A percentile compares a stretch with the other conserved stretches of the same genome.
phyloP scores from a whole-genome alignment of 2,888 invertebrate species.

The Automeris io region DNA sequence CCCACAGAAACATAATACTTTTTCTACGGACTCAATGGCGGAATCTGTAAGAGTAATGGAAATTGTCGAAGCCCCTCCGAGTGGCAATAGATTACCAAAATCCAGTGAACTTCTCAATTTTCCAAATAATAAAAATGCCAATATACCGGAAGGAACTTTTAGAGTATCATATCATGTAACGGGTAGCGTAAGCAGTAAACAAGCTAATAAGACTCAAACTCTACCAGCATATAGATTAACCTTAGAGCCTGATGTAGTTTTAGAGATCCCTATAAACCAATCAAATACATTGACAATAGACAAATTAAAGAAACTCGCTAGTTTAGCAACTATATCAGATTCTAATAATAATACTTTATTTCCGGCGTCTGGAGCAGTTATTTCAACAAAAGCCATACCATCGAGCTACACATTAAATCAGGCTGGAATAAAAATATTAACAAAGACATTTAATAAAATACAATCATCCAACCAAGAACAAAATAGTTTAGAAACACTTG shows the following conservation, averaged over 20 bases:
- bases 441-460: slow-evolving; percentile 79
- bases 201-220: slow-evolving; percentile 61
- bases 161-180: slow-evolving; percentile 69
- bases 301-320: slow-evolving; percentile 73
- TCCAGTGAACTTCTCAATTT: slow-evolving; percentile 47
- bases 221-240: slow-evolving; percentile 63
- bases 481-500: slow-evolving; percentile 51
- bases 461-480: slow-evolving; percentile 65
- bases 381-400: slow-evolving; percentile 79
- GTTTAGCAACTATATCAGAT: slow-evolving; percentile 74
- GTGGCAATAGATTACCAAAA: slow-evolving; percentile 54
- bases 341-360: slow-evolving; percentile 69
- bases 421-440: slow-evolving; percentile 80
- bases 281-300: slow-evolving; percentile 56
- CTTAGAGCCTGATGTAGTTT: slow-evolving; percentile 62
- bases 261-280: slow-evolving; percentile 65
- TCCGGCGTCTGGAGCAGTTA: slow-evolving; percentile 65
- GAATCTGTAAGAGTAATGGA: slow-evolving; percentile 31
- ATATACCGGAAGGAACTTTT: slow-evolving; percentile 62
- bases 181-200: slow-evolving; percentile 67
- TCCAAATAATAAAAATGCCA: slow-evolving; percentile 24
- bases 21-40: slow-evolving; percentile 27
- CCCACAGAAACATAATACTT: slow-evolving; percentile 24
- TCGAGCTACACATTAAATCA: slow-evolving; percentile 79
- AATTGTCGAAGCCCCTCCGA: slow-evolving; percentile 23